Evolutionary conservation across 2,888 invertebrate genomes (phyloP).

Genomic region (Ornithoptera alexandrae): DNA sequence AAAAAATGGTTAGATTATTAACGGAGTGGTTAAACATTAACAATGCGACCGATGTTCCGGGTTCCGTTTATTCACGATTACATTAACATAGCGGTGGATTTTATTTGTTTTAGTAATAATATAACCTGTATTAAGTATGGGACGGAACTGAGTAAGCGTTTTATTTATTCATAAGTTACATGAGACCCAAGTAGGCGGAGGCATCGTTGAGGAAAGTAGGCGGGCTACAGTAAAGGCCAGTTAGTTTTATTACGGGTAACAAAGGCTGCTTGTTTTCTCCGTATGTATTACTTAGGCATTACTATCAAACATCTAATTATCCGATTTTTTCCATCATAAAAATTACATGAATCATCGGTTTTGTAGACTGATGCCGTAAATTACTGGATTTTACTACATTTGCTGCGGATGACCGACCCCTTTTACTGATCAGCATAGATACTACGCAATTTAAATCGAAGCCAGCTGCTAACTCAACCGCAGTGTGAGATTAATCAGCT

Average conservation of each 20-base stretch:
- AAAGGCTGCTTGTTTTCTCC: not conserved
- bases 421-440: constrained; percentile 11
- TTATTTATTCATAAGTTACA: not conserved
- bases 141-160: not conserved
- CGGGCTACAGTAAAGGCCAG: not conserved
- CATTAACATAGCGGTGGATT: not conserved
- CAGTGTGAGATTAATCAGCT: constrained; percentile 18
- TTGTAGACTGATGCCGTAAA: not conserved
- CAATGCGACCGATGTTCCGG: not conserved
- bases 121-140: not conserved
- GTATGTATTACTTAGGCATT: too few relatives aligned
- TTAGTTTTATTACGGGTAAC: too few relatives aligned
- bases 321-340: too few relatives aligned
- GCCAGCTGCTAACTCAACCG: constrained; percentile 9
- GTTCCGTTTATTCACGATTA: not conserved
- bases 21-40: not conserved
- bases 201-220: not conserved
- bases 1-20: not conserved
- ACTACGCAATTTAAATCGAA: constrained; percentile 12
- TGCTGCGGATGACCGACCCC: not conserved
- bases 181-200: not conserved
- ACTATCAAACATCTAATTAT: too few relatives aligned
- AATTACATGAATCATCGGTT: not conserved
- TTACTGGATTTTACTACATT: not conserved
- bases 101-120: not conserved